Evolutionary conservation across 2,888 invertebrate species (phyloP).

Genomic region (Tuberolachnus salignus): DNA sequence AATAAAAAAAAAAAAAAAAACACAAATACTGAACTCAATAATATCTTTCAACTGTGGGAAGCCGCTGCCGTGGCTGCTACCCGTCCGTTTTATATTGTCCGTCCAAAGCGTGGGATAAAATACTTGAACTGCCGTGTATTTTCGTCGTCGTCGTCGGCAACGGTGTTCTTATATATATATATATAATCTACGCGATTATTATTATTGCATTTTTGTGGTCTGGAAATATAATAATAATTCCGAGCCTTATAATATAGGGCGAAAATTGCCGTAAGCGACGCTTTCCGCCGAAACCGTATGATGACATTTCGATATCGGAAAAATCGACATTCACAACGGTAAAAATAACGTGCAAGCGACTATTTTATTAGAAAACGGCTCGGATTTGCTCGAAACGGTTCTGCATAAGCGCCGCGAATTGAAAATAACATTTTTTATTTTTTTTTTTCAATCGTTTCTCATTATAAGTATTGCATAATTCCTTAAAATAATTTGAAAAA

Average conservation of each 20-base stretch:
- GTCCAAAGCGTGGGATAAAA: slow-evolving; percentile 56
- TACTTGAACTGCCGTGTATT: slow-evolving; percentile 32
- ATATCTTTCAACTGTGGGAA: slow-evolving; percentile 55
- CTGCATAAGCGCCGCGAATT: too few relatives aligned
- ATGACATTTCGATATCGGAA: too few relatives aligned
- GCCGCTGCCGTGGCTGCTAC: slow-evolving; percentile 25
- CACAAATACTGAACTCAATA: slow-evolving; percentile 53
- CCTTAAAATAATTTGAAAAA: too few relatives aligned
- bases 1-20: slow-evolving; percentile 21
- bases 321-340: too few relatives aligned
- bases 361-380: too few relatives aligned
- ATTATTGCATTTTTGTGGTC: background rate
- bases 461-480: too few relatives aligned
- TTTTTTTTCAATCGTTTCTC: too few relatives aligned
- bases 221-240: background rate
- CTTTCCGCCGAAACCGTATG: too few relatives aligned
- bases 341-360: too few relatives aligned
- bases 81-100: slow-evolving; percentile 43
- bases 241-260: background rate
- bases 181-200: too few relatives aligned
- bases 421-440: too few relatives aligned
- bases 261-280: background rate
- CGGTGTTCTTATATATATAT: background rate
- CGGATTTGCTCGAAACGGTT: too few relatives aligned
- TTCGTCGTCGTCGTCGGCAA: slow-evolving; percentile 28